These are phyloP conservation scores for Apis florea DNA, from an alignment of 1,140 invertebrate genomes.

Conservation along the genomic window DNA sequence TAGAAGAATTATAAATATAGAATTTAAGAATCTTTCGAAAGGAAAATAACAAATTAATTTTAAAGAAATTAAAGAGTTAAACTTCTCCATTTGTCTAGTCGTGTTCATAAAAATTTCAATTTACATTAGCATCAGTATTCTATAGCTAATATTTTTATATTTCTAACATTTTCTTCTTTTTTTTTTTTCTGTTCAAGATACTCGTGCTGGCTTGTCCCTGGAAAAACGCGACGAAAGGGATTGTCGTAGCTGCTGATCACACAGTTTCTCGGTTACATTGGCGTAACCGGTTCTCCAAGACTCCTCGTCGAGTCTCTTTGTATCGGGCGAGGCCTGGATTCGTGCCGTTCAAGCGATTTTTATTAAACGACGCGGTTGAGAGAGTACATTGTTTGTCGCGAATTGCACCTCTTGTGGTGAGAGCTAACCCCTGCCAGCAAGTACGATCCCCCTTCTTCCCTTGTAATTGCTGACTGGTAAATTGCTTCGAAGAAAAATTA, in stretches of 20 bases:
- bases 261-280: neutral
- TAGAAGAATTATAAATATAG: neutral
- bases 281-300: slow-evolving; percentile 1
- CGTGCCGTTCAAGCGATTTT: slow-evolving; percentile 24
- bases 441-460: neutral
- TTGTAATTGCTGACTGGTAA: slow-evolving; percentile 13
- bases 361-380: slow-evolving; percentile 9
- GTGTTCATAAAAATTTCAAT: too few relatives aligned
- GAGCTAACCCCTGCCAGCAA: neutral
- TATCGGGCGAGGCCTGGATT: neutral
- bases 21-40: neutral
- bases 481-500: neutral
- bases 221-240: neutral
- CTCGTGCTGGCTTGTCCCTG: neutral
- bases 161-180: too few relatives aligned
- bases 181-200: too few relatives aligned
- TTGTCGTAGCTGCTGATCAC: neutral
- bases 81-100: too few relatives aligned
- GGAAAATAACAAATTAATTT: neutral
- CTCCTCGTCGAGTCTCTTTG: slow-evolving; percentile 1
- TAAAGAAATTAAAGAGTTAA: too few relatives aligned
- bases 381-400: slow-evolving; percentile 27
- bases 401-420: neutral
- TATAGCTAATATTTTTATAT: too few relatives aligned
- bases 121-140: too few relatives aligned